Percentiles rank a stretch among this genome's conserved stretches.
These are phyloP conservation scores for Pogonomyrmex californicus DNA, from an alignment of 1,140 invertebrate species.

Conservation along the genomic window DNA sequence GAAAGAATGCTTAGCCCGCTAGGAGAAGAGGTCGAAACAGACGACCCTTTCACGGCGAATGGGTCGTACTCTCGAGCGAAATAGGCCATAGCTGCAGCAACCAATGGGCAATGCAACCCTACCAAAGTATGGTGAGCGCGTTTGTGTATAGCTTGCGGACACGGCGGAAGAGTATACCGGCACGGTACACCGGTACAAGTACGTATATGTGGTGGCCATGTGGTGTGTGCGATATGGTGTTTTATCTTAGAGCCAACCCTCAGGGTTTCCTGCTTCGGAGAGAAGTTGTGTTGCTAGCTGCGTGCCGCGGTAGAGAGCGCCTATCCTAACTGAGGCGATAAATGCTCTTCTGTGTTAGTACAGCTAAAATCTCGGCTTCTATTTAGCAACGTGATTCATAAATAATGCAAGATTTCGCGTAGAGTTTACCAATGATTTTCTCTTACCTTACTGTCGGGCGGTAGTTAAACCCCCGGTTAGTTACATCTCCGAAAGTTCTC, in stretches of 20 bases:
- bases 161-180: conserved; percentile 37
- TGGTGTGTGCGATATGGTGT: conserved; percentile 78
- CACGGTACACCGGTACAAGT: neutral
- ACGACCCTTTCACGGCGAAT: conserved; percentile 85
- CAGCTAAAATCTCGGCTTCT: conserved; percentile 82
- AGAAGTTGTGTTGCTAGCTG: conserved; percentile 70
- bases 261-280: conserved; percentile 70
- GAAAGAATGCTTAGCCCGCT: conserved; percentile 67
- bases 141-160: conserved; percentile 47
- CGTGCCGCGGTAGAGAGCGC: conserved; percentile 72
- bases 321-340: conserved; percentile 80
- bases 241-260: conserved; percentile 74
- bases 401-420: conserved; percentile 79
- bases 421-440: conserved; percentile 56
- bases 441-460: neutral
- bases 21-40: conserved; percentile 76
- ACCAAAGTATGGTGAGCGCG: conserved; percentile 61
- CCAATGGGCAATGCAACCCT: conserved; percentile 85
- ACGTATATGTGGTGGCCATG: conserved; percentile 66
- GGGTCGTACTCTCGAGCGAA: conserved; percentile 86
- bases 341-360: conserved; percentile 73
- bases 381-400: conserved; percentile 83
- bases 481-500: neutral
- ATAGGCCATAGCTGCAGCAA: conserved; percentile 86
- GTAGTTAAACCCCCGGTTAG: neutral